A percentile compares a stretch with the other conserved stretches of the same genome.
These are phyloP conservation scores for Pachydiplax longipennis DNA, from an alignment of 2,888 invertebrate species.

Conservation along the genomic window DNA sequence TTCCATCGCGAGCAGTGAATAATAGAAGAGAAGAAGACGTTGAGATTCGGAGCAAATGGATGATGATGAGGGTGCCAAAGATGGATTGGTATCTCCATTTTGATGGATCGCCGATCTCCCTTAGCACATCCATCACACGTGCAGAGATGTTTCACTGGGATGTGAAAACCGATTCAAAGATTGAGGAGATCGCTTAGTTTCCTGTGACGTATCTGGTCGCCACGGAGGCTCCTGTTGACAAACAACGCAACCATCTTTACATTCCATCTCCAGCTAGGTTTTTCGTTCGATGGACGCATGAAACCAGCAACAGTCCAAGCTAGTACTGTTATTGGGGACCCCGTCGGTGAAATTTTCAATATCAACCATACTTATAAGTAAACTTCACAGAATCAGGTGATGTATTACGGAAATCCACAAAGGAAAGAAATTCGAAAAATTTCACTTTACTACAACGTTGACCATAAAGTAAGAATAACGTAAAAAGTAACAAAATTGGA, in stretches of 20 bases:
- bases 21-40: not conserved
- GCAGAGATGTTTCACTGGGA: not conserved
- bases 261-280: no score
- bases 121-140: not conserved
- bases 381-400: no score
- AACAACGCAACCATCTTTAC: not conserved
- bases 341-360: no score
- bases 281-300: no score
- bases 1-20: not conserved
- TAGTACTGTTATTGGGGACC: no score
- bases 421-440: no score
- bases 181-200: not conserved
- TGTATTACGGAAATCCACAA: no score
- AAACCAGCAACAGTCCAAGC: no score
- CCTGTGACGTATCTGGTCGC: not conserved
- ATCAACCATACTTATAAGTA: no score
- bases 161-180: not conserved
- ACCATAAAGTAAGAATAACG: no score
- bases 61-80: not conserved
- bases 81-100: not conserved
- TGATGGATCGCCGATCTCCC: not conserved
- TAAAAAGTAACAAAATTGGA: no score
- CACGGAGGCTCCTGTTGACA: not conserved
- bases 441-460: no score
- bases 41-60: not conserved